Conservation (phyloP, 2,797 vertebrate species). For the Oophaga sylvatica region DNA sequence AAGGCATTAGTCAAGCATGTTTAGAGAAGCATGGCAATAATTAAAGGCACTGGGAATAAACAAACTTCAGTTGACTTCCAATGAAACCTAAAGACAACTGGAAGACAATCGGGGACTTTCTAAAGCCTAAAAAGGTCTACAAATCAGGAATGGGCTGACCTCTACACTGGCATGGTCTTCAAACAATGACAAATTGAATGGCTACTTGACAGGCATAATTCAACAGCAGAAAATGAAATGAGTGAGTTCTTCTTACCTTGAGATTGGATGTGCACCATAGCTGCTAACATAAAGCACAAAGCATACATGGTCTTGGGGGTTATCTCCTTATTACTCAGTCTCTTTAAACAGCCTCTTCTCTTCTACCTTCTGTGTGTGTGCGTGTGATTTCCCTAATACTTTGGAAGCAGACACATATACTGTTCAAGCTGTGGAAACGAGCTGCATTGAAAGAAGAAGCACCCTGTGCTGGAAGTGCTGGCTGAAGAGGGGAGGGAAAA, state of each 20-base stretch:
- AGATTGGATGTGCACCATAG: slow-evolving; percentile 64
- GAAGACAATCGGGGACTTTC: not conserved
- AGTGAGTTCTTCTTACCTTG: slow-evolving; percentile 76
- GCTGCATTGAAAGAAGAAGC: slow-evolving; percentile 53
- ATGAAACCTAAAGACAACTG: not conserved
- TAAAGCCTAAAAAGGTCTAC: not conserved
- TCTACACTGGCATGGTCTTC: slow-evolving; percentile 21
- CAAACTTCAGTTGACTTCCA: slow-evolving; percentile 37
- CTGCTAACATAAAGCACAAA: slow-evolving; percentile 67
- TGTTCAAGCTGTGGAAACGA: slow-evolving; percentile 48
- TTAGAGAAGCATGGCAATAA: slow-evolving; percentile 34
- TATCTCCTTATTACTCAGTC: slow-evolving; percentile 67
- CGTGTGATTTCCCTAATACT: slow-evolving; percentile 45
- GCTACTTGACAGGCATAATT: slow-evolving; percentile 39
- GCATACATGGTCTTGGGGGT: slow-evolving; percentile 66
- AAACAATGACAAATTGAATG: slow-evolving; percentile 44
- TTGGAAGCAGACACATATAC: slow-evolving; percentile 55
- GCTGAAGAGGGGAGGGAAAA: slow-evolving; percentile 32
- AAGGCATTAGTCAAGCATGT: slow-evolving; percentile 45
- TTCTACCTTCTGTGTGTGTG: slow-evolving; percentile 42
- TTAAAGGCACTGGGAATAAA: slow-evolving; percentile 32
- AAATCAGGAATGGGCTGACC: slow-evolving; percentile 24
- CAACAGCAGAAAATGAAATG: slow-evolving; percentile 21
- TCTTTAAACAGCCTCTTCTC: slow-evolving; percentile 58
- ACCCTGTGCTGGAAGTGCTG: slow-evolving; percentile 50